Base-by-base conservation (phyloP, 2,888 invertebrate genomes). In the Diadegma fenestrale region DNA sequence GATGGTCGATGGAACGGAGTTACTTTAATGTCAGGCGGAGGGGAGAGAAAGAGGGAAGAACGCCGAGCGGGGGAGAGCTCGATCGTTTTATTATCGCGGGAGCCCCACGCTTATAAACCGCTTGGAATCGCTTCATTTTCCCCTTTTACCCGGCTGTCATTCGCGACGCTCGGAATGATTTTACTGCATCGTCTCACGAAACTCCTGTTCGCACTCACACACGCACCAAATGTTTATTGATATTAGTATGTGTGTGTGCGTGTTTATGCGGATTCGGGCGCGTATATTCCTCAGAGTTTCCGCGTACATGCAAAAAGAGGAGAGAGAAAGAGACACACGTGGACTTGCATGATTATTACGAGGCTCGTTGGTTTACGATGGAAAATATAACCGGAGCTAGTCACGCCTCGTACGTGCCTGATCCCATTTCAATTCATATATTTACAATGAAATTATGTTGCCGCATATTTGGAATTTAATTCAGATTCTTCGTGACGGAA, bases 51-150 rank as follows among this genome's bases (percentile, higher is more conserved):
- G 75, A 87, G 75, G 80, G 88, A 37, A 71, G 63, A 75, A 79
- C 80, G 68, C 63, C 37, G 10, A 8, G 51, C 61, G 72, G 61
- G 76, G 71, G 77, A 64, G 68, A 58, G 68, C 54, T 58, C 77
- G 86, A 88, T 86, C 87, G 87, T 90, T 88, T 90, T 90, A 90
- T 90, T 88, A 91, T 88, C 87, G 85, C 86, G 75, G 81, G 86
- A 84, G 87, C 84, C 80, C 66, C 26, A 30, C 87, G 88, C 87
- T 88, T 88, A 89, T 90, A 89, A 90, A 92, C 89, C 89, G 88
- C 89, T 78, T 86, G 87, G 89, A 89, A 91, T 92, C 88, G 90
- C 91, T 92, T 91, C 89, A 91, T 92, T 92, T 90, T 88, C 89
- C 86, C 87, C 88, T 89, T 90, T 90, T 90, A 86, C 85, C 82